Evolutionary conservation across 2,113 vertebrate genomes (phyloP).

Genomic region (Dunckerocampus dactyliophorus): DNA sequence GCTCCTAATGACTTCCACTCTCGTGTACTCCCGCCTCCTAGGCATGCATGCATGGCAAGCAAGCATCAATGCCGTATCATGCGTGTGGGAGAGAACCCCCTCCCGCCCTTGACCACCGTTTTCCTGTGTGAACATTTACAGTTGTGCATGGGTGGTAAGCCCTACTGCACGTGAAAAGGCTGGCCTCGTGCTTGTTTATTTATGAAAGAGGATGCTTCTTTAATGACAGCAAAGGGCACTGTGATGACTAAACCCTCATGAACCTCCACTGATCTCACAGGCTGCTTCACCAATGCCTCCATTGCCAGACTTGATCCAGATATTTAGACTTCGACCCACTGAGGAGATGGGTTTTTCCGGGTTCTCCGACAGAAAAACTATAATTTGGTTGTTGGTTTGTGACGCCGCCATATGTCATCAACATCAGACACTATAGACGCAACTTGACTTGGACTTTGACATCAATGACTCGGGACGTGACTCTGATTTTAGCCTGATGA

Average conservation of each 20-base stretch:
- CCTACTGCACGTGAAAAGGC: conserved; percentile 47
- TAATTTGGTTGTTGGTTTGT: neutral
- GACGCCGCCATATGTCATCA: neutral
- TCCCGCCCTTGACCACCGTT: conserved; percentile 5
- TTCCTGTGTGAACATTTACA: conserved; percentile 40
- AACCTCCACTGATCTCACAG: neutral
- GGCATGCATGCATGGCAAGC: conserved; percentile 14
- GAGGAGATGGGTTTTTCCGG: neutral
- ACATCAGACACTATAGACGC: neutral
- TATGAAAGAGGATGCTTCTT: conserved; percentile 7
- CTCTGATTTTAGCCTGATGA: too few relatives aligned
- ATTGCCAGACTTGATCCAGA: neutral
- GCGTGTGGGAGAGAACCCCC: conserved; percentile 7
- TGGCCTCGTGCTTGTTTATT: conserved; percentile 21
- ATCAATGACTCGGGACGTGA: too few relatives aligned
- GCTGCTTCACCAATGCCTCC: neutral
- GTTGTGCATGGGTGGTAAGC: conserved; percentile 25
- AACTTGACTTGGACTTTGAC: too few relatives aligned
- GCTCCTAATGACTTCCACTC: conserved; percentile 18
- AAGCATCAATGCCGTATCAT: conserved; percentile 19
- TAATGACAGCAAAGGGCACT: neutral
- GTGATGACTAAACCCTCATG: conserved; percentile 3
- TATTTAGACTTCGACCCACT: neutral
- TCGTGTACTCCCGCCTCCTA: conserved; percentile 29
- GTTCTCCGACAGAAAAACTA: conserved; percentile 2